Conservation (phyloP, 2,888 invertebrate genomes). For the Actias luna region DNA sequence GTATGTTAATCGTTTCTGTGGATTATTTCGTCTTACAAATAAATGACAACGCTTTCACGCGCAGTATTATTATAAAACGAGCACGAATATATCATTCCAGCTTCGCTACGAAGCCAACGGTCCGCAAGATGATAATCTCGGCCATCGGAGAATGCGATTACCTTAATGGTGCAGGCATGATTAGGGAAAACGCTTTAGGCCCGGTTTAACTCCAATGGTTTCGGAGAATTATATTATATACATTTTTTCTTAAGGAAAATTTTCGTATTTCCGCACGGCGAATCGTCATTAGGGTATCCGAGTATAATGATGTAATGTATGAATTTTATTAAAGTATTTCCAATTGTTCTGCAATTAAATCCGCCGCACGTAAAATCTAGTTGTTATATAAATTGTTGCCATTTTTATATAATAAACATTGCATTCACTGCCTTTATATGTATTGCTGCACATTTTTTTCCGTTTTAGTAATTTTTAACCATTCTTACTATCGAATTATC, state of each 20-base stretch:
- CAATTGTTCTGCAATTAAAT: too few species aligned
- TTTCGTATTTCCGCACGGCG: not conserved
- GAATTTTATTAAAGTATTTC: too few species aligned
- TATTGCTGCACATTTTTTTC: too few species aligned
- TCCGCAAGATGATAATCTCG: conserved; percentile 41
- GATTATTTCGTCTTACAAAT: not conserved
- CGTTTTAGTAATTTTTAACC: too few species aligned
- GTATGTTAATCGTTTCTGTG: not conserved
- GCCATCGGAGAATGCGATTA: conserved; percentile 33
- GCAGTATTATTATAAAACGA: conserved; percentile 1
- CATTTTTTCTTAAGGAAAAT: conserved; percentile 12
- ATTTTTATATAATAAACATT: too few species aligned
- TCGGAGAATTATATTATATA: conserved; percentile 17
- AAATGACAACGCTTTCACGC: not conserved
- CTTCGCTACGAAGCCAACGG: conserved; percentile 28
- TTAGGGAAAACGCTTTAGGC: conserved; percentile 32
- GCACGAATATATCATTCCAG: conserved; percentile 21
- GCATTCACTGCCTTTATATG: too few species aligned
- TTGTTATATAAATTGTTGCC: too few species aligned
- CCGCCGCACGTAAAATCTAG: too few species aligned
- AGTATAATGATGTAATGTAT: not conserved
- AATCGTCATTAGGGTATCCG: not conserved
- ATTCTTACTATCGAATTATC: too few species aligned
- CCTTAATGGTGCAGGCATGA: conserved; percentile 36
- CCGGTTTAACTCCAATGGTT: conserved; percentile 33